Percentiles rank a stretch among this genome's conserved stretches.
Conservation (phyloP, 2,888 invertebrate genomes). For the Trichogramma evanescens region DNA sequence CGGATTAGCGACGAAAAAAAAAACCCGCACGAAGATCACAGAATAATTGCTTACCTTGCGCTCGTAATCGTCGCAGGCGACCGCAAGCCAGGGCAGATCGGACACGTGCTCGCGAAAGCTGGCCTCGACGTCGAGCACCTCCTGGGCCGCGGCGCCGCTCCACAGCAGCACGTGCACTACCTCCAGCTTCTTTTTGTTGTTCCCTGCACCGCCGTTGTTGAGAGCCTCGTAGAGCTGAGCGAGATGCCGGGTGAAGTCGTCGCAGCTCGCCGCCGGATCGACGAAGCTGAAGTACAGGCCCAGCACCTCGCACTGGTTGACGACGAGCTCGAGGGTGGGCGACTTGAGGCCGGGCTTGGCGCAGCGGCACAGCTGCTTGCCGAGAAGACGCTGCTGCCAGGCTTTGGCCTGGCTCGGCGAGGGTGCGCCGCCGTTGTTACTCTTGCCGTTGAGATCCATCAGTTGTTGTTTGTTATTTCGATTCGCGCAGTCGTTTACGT, state of each 20-base stretch:
- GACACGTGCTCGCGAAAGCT: constrained; percentile 58
- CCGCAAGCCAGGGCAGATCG: constrained; percentile 65
- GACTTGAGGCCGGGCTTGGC: constrained; percentile 25
- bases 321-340: constrained; percentile 14
- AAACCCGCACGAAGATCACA: not conserved
- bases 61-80: constrained; percentile 64
- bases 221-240: constrained; percentile 51
- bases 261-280: constrained; percentile 58
- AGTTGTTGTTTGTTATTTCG: not conserved
- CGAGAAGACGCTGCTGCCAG: constrained; percentile 44
- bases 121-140: constrained; percentile 59
- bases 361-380: constrained; percentile 40
- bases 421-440: no score
- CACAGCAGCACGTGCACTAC: constrained; percentile 65
- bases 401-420: constrained; percentile 6
- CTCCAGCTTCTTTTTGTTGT: constrained; percentile 51
- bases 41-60: constrained; percentile 53
- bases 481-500: not conserved
- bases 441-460: no score
- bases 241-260: constrained; percentile 61
- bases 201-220: constrained; percentile 27
- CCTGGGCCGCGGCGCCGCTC: constrained; percentile 58
- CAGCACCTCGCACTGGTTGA: constrained; percentile 44
- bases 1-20: not conserved
- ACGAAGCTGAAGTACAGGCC: constrained; percentile 68